These are phyloP conservation scores for Phoenicopterus ruber DNA, from an alignment of 2,113 vertebrate species.

Conservation along the genomic window DNA sequence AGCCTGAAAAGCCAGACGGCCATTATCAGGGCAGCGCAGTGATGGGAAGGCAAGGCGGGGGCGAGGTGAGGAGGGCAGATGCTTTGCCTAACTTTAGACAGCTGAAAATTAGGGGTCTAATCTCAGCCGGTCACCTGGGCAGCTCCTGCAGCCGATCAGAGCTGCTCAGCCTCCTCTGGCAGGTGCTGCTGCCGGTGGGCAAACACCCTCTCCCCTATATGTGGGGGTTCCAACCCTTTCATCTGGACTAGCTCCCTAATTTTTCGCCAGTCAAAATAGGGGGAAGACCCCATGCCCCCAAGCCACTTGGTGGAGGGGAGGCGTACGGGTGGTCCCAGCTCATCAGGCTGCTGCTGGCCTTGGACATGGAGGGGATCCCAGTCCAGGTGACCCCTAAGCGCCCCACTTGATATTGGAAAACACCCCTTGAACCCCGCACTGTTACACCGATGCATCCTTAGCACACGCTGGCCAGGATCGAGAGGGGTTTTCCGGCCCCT, in stretches of 20 bases:
- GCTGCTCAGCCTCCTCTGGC: background rate
- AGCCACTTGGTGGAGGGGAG: rapidly evolving
- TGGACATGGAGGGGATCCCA: rapidly evolving
- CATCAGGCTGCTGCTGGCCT: background rate
- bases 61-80: background rate
- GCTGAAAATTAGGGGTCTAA: background rate
- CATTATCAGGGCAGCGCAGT: background rate
- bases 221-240: background rate
- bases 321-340: background rate
- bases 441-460: background rate
- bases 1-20: background rate
- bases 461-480: rapidly evolving
- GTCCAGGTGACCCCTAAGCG: background rate
- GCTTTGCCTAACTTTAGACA: background rate
- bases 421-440: background rate
- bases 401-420: background rate
- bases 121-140: background rate
- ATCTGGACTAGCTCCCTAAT: background rate
- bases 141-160: background rate
- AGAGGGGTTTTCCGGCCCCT: background rate
- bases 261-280: background rate
- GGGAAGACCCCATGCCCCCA: rapidly evolving
- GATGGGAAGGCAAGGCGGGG: background rate
- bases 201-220: background rate
- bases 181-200: background rate